Conservation (phyloP, 1,140 invertebrate species). For the Macrobrachium rosenbergii region DNA sequence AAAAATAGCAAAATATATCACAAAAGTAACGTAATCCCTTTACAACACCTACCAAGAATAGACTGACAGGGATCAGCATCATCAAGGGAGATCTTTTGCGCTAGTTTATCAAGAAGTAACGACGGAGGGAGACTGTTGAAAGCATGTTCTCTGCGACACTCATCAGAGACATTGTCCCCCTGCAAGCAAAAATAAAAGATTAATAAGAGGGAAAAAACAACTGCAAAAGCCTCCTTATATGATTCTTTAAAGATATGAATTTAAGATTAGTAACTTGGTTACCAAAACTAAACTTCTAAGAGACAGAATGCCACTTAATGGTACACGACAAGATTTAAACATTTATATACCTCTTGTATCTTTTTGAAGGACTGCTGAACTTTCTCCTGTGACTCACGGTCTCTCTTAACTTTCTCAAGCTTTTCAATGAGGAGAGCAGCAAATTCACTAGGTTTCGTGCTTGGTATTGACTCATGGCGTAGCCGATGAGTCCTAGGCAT, state of each 20-base stretch:
- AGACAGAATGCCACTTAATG: background rate
- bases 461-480: constrained; percentile 37
- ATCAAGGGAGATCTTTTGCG: constrained; percentile 50
- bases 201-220: no score
- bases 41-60: constrained; percentile 34
- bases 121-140: constrained; percentile 58
- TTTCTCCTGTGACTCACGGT: constrained; percentile 53
- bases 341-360: constrained; percentile 48
- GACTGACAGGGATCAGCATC: constrained; percentile 53
- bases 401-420: constrained; percentile 54
- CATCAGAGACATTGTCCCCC: constrained; percentile 56
- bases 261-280: no score
- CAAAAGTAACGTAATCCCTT: no score
- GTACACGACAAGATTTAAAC: background rate
- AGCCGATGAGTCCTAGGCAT: constrained; percentile 46
- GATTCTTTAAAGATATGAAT: no score
- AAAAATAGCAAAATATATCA: no score
- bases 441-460: constrained; percentile 42
- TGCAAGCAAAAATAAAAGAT: background rate
- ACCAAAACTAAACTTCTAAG: background rate
- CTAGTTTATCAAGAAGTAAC: constrained; percentile 42
- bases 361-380: constrained; percentile 50
- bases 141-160: constrained; percentile 50
- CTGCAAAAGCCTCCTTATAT: background rate
- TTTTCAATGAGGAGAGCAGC: constrained; percentile 49